phyloP scores from a whole-genome alignment of 2,888 invertebrate genomes.

The Limnephilus marmoratus region DNA sequence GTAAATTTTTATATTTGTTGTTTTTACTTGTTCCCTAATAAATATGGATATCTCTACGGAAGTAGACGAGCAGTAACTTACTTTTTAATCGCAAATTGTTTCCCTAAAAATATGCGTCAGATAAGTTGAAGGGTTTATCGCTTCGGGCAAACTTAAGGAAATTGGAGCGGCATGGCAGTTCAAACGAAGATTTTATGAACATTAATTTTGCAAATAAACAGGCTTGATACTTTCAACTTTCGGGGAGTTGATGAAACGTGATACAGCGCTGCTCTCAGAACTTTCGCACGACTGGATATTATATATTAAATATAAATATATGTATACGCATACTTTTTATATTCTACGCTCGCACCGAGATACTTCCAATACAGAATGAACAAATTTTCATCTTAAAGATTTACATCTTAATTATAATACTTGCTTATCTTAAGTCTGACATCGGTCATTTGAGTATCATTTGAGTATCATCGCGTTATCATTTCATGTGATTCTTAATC shows the following conservation, averaged over 20 bases:
- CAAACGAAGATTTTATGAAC: constrained; percentile 65
- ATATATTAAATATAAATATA: not conserved
- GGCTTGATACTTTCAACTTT: constrained; percentile 64
- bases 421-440: not conserved
- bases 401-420: not conserved
- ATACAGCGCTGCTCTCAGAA: constrained; percentile 56
- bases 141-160: constrained; percentile 58
- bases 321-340: not conserved
- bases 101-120: constrained; percentile 41
- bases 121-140: constrained; percentile 63
- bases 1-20: not conserved
- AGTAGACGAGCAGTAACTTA: not conserved
- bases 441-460: not conserved
- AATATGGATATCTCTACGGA: not conserved
- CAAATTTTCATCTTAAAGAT: not conserved
- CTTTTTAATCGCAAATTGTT: constrained; percentile 42
- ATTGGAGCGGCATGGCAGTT: constrained; percentile 60
- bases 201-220: constrained; percentile 66
- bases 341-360: constrained; percentile 9
- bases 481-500: not conserved
- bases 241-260: constrained; percentile 65
- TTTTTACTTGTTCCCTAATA: not conserved
- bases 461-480: not conserved
- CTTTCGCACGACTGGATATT: constrained; percentile 18
- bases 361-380: not conserved